phyloP scores from a whole-genome alignment of 2,113 vertebrate species.

The Pionites leucogaster region DNA sequence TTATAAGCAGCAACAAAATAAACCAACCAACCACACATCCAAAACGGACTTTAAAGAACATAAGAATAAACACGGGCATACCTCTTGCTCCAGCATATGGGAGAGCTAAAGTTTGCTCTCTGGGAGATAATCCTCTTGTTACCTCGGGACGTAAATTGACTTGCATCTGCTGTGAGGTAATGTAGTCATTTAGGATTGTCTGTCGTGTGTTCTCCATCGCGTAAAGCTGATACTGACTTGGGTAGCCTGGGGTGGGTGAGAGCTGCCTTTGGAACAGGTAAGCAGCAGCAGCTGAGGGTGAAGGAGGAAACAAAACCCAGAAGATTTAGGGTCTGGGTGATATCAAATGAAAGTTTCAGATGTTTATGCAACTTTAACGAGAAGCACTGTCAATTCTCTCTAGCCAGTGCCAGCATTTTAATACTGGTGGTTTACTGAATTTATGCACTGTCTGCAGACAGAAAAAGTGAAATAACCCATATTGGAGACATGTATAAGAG shows the following conservation, averaged over 20 bases:
- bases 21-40: not conserved
- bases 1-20: not conserved
- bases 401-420: not conserved
- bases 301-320: not conserved
- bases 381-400: not conserved
- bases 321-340: not conserved
- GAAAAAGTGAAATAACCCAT: not conserved
- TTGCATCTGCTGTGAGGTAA: constrained; percentile 99
- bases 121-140: constrained; percentile 88
- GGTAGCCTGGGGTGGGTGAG: constrained; percentile 91
- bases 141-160: constrained; percentile 91
- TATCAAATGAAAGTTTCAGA: not conserved
- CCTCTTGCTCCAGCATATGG: constrained; percentile 90
- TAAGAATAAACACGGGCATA: constrained; percentile 66
- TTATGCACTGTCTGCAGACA: not conserved
- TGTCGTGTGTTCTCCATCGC: constrained; percentile 98
- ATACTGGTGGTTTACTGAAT: not conserved
- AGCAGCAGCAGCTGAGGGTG: constrained; percentile 74
- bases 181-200: constrained; percentile 98
- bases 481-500: not conserved
- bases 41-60: not conserved
- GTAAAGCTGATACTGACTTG: constrained; percentile 96
- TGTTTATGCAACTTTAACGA: not conserved
- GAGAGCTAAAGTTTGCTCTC: constrained; percentile 88
- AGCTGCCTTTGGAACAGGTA: constrained; percentile 96